Base-by-base conservation (phyloP, 1,140 invertebrate genomes). In the Saccostrea cuccullata region DNA sequence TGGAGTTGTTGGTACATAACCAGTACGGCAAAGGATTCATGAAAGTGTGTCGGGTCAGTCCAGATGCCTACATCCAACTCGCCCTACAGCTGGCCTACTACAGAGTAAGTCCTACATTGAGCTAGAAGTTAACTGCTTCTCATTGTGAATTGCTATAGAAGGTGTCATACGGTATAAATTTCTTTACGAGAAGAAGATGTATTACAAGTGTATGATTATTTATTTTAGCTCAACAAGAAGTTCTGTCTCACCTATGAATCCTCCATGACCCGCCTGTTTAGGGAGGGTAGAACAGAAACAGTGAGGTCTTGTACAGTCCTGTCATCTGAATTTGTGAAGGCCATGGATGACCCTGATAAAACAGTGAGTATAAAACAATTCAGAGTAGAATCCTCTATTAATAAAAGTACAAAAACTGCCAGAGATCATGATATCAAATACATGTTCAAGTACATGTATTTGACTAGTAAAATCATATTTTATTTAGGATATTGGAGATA, bases 191-290 rank as follows among this genome's bases (percentile, higher is more conserved):
- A 47, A 47, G 6, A 47, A 47, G 6, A 3, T 47, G 40, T 47
- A 47, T 47, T 47, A 47, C 9, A 47, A 47, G 5, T 9, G 9
- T 47, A 84, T 47, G 47, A n/a, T 84, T 1, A n/a, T 47, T 58
- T n/a, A 20, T 86, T n/a, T 85, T 90, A 98, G 94, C 97, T 98
- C 95, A 97, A 98, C 90, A 97, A 97, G 5, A 97, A 97, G 91
- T 99, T 99, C 95, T 97, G 97, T 94, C 95, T 99, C 70, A 99
- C 99, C 0, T 99, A 99, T 94, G 99, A 99, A 95, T 98, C 99
- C 0, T 99, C 98, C 13, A 99, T 99, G 98, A 99, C 99, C 0
- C 96, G 99, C 89, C 95, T 99, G 47, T 99, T 97, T 96, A 96
- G 98, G 87, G 99, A 99, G 96, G 99, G 99, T 2, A 96, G 99